phyloP scores from a whole-genome alignment of 2,888 invertebrate species.

The Diabrotica balteata region DNA sequence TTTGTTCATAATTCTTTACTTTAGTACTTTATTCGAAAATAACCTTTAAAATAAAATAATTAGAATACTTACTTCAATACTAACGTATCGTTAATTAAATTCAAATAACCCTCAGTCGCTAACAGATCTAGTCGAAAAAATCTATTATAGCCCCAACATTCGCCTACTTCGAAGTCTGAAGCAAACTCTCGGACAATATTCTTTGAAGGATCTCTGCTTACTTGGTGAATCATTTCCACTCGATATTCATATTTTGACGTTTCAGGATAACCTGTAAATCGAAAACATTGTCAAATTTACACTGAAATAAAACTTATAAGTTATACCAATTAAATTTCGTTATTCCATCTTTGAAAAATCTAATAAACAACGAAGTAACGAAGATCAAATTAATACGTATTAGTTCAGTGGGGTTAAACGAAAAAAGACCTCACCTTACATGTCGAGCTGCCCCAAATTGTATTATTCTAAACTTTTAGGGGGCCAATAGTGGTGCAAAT shows the following conservation, averaged over 20 bases:
- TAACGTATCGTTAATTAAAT: conserved; percentile 82
- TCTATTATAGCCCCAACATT: conserved; percentile 96
- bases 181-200: conserved; percentile 95
- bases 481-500: too few relatives aligned
- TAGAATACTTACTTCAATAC: conserved; percentile 70
- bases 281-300: too few relatives aligned
- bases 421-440: too few relatives aligned
- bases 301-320: too few relatives aligned
- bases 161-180: conserved; percentile 94
- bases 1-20: too few relatives aligned
- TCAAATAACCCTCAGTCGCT: conserved; percentile 89
- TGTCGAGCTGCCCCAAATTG: too few relatives aligned
- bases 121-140: conserved; percentile 90
- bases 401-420: too few relatives aligned
- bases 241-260: conserved; percentile 95
- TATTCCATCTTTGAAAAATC: too few relatives aligned
- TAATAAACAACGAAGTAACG: too few relatives aligned
- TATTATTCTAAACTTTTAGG: too few relatives aligned
- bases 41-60: background rate
- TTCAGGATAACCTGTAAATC: conserved; percentile 76
- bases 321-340: too few relatives aligned
- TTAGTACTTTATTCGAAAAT: background rate
- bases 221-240: conserved; percentile 94
- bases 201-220: conserved; percentile 80
- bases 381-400: too few relatives aligned